phyloP scores from a whole-genome alignment of 2,797 vertebrate genomes.

The Nyctibius grandis region DNA sequence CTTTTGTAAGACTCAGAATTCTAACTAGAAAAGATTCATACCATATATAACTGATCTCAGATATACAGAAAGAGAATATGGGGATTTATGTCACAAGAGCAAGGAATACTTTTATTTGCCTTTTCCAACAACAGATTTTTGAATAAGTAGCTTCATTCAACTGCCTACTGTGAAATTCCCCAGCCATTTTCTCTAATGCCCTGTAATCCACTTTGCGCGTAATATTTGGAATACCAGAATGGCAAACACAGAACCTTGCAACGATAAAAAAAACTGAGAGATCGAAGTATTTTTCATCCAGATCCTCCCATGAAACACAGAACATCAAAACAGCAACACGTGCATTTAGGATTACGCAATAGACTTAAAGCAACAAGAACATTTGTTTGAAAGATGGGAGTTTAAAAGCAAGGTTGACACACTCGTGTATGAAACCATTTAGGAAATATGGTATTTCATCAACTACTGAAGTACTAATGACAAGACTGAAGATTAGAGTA shows the following conservation, averaged over 20 bases:
- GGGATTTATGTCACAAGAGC: background rate
- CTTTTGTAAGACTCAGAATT: background rate
- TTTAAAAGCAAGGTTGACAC: background rate
- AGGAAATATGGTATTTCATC: background rate
- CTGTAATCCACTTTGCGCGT: constrained; percentile 28
- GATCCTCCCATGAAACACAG: background rate
- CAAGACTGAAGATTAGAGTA: background rate
- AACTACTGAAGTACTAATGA: background rate
- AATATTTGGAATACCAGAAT: constrained; percentile 3
- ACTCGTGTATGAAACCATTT: background rate
- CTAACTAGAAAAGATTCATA: background rate
- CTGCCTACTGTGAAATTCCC: background rate
- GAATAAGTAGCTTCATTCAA: background rate
- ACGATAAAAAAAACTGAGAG: background rate
- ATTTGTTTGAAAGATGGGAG: background rate
- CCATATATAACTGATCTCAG: background rate
- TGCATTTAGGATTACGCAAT: background rate
- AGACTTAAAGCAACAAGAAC: background rate
- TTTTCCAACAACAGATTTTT: constrained; percentile 28
- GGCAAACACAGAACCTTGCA: background rate
- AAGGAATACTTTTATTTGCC: background rate
- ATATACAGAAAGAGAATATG: background rate
- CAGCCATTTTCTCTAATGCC: background rate
- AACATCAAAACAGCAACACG: background rate
- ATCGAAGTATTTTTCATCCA: background rate